A percentile compares a stretch with the other conserved stretches of the same genome.
Evolutionary conservation across 2,888 invertebrate genomes (phyloP).

Genomic region (Orthosia gothica): DNA sequence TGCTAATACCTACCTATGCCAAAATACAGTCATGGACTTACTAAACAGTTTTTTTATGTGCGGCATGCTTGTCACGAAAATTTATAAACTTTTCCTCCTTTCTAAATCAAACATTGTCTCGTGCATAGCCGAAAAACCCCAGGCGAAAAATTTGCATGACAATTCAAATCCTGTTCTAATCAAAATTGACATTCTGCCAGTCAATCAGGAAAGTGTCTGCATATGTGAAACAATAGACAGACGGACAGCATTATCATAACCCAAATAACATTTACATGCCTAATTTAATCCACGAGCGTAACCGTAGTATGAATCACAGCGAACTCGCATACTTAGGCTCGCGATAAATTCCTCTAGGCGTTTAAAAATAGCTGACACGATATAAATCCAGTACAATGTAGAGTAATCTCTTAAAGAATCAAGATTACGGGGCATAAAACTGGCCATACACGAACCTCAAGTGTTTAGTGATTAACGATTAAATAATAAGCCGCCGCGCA

Average conservation of each 20-base stretch:
- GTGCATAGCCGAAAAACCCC: neutral
- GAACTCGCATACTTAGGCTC: constrained; percentile 41
- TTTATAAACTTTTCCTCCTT: neutral
- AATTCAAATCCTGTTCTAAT: constrained; percentile 14
- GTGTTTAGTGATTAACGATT: constrained; percentile 90
- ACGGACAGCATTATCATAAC: constrained; percentile 46
- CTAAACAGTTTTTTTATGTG: neutral
- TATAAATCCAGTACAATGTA: constrained; percentile 66
- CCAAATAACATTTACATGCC: constrained; percentile 54
- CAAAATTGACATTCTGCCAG: constrained; percentile 15
- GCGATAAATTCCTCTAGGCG: constrained; percentile 64
- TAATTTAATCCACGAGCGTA: constrained; percentile 44
- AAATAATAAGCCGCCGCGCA: constrained; percentile 90
- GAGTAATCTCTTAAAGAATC: constrained; percentile 69
- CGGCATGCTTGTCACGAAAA: constrained; percentile 27
- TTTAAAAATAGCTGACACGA: constrained; percentile 67
- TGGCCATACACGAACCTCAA: constrained; percentile 81
- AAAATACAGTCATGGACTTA: neutral
- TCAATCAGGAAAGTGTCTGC: constrained; percentile 31
- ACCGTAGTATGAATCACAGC: constrained; percentile 63
- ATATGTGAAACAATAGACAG: constrained; percentile 36
- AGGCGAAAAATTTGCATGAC: constrained; percentile 11
- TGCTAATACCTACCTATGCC: neutral
- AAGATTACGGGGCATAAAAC: constrained; percentile 78
- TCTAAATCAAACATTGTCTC: constrained; percentile 3